Base-by-base conservation (phyloP, 2,888 invertebrate genomes). In the Acanthosepion pharaonis region DNA sequence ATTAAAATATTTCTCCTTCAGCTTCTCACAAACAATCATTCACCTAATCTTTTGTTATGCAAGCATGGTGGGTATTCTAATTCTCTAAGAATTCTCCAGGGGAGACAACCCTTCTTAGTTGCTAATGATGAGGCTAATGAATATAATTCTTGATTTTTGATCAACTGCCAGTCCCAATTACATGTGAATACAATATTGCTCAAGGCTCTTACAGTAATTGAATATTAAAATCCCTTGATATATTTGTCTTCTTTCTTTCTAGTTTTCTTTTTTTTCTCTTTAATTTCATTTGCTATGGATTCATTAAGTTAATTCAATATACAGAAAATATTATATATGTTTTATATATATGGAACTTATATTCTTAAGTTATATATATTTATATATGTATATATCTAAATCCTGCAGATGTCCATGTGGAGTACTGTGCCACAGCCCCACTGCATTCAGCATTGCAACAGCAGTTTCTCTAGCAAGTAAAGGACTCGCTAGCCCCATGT, bases 61-160 rank as follows among this genome's bases (percentile, higher is more conserved):
- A 78, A 78, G 78, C n/a, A 78, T 18, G n/a, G n/a, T 78, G 78
- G n/a, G 78, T 78, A 78, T 78, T 78, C 33, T 78, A 78, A 78
- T 78, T 78, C 33, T 78, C 11, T 33, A 78, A n/a, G n/a, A 78
- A 78, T 78, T 78, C 78, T 78, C 78, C n/a, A n/a, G 78, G 78
- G 78, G n/a, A 78, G n/a, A 78, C n/a, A 78, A 78, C 78, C 78
- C 78, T 78, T 78, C 78, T 78, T 78, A 78, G 78, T n/a, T 78
- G 78, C n/a, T 78, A 78, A 78, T 78, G 78, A 78, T 18, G n/a
- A n/a, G 78, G 78, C 78, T 78, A 78, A 78, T n/a, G 78, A 78
- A 78, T 78, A 78, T 78, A 78, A 78, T 78, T 78, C 78, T 78
- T n/a, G n/a, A 78, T 78, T 78, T 78, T n/a, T 78, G 78, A 78